Conservation (phyloP, 2,888 invertebrate species). For the Euclidia mi region DNA sequence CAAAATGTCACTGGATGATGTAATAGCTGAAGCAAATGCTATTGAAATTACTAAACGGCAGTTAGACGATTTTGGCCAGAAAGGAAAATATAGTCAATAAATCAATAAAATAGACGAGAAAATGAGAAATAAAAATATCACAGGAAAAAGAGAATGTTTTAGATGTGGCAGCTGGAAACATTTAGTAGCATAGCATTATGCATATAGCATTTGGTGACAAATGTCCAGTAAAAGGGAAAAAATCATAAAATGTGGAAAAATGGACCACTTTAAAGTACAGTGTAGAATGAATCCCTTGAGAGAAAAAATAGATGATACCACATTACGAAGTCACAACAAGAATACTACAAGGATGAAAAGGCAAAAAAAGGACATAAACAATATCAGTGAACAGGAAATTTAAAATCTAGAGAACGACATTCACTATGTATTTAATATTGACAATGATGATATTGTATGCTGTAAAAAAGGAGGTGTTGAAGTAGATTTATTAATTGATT, state of each 20-base stretch:
- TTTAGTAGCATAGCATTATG: no score
- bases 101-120: not conserved
- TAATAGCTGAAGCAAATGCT: not conserved
- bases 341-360: not conserved
- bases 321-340: not conserved
- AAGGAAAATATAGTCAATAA: not conserved
- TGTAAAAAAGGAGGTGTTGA: slow-evolving; percentile 38
- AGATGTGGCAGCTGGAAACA: not conserved
- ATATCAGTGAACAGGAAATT: not conserved
- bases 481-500: slow-evolving; percentile 41
- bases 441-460: slow-evolving; percentile 22
- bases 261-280: no score
- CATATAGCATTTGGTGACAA: no score
- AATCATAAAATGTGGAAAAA: no score
- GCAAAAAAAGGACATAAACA: not conserved
- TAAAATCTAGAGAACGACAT: not conserved
- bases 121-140: not conserved
- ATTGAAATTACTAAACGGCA: not conserved
- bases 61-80: not conserved
- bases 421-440: slow-evolving; percentile 34
- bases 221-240: no score
- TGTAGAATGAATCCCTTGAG: no score
- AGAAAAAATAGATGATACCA: no score
- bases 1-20: not conserved
- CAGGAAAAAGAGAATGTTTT: not conserved